phyloP scores from a whole-genome alignment of 2,113 vertebrate species.

The Halichoerus grypus region DNA sequence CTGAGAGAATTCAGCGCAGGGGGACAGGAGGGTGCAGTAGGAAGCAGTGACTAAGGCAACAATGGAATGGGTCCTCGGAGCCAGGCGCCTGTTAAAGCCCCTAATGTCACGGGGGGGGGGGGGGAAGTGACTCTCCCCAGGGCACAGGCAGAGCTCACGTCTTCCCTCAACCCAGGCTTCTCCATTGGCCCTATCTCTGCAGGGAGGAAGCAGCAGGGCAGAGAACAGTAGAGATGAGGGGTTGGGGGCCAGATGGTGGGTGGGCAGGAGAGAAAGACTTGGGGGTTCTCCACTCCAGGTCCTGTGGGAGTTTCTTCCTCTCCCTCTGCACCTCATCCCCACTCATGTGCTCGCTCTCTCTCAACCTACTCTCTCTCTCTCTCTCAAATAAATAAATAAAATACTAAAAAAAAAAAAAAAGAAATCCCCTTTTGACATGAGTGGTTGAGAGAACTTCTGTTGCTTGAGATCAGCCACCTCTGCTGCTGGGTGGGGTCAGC shows the following conservation, averaged over 20 bases:
- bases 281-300: background rate
- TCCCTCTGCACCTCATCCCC: too few species aligned
- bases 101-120: background rate
- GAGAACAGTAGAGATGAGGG: background rate
- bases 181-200: background rate
- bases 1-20: background rate
- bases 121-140: background rate
- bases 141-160: background rate
- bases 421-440: background rate
- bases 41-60: background rate
- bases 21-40: background rate
- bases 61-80: background rate
- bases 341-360: too few species aligned
- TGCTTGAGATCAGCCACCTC: background rate
- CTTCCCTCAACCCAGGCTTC: background rate
- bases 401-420: background rate
- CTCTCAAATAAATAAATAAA: too few species aligned
- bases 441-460: background rate
- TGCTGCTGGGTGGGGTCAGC: background rate
- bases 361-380: too few species aligned
- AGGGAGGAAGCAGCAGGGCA: background rate
- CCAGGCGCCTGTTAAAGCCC: background rate
- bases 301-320: background rate
- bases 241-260: rapidly evolving
- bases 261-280: background rate